phyloP scores from a whole-genome alignment of 2,113 vertebrate genomes.

The Euleptes europaea region DNA sequence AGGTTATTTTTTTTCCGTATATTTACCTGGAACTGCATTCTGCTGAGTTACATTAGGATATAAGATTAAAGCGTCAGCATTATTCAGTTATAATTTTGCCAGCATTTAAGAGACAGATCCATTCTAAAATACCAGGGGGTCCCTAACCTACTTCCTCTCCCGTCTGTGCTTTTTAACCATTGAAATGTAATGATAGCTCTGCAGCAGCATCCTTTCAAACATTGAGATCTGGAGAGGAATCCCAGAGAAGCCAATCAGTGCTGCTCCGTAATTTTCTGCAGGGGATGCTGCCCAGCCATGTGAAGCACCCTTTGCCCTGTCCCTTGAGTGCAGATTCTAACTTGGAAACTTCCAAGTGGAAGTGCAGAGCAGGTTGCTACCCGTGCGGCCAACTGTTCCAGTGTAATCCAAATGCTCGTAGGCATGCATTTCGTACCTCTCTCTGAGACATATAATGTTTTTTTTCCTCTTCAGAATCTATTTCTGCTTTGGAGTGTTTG shows the following conservation, averaged over 20 bases:
- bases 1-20: background rate
- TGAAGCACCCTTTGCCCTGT: slow-evolving; percentile 61
- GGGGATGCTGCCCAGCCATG: slow-evolving; percentile 64
- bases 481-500: slow-evolving; percentile 34
- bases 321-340: slow-evolving; percentile 42
- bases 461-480: slow-evolving; percentile 34
- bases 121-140: background rate
- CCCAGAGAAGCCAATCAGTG: slow-evolving; percentile 57
- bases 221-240: slow-evolving; percentile 51
- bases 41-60: background rate
- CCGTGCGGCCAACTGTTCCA: background rate
- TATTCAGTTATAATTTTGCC: slow-evolving; percentile 18
- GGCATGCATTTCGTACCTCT: background rate
- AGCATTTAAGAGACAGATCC: background rate
- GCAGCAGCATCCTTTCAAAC: slow-evolving; percentile 28
- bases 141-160: slow-evolving; percentile 27
- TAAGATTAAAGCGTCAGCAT: background rate
- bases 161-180: slow-evolving; percentile 14
- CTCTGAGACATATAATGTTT: background rate
- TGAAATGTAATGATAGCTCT: slow-evolving; percentile 50
- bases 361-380: background rate
- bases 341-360: slow-evolving; percentile 19
- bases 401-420: background rate
- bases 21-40: background rate
- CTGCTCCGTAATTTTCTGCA: slow-evolving; percentile 56